Evolutionary conservation across 1,140 invertebrate species (phyloP).

Genomic region (Ladona fulva): DNA sequence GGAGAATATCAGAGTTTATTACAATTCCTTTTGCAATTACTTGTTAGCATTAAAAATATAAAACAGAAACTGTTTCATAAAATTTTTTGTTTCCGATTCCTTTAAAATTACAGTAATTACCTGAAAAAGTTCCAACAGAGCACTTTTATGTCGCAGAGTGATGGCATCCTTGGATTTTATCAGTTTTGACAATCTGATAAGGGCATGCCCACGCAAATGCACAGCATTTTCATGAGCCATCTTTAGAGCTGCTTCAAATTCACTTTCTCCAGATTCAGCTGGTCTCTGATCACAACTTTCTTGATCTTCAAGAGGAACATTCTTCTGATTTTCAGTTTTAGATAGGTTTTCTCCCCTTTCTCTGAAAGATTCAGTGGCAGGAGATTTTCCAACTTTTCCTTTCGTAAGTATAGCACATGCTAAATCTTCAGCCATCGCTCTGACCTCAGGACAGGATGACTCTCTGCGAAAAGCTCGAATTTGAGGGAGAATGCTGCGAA

Average conservation of each 20-base stretch:
- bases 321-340: neutral
- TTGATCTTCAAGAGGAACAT: no score
- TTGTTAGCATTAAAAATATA: no score
- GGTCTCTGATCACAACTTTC: neutral
- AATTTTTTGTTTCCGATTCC: no score
- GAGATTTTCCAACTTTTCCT: neutral
- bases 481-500: constrained; percentile 39
- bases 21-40: no score
- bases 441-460: constrained; percentile 24
- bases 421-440: constrained; percentile 31
- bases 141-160: constrained; percentile 51
- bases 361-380: neutral
- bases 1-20: no score
- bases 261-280: constrained; percentile 20
- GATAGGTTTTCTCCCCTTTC: neutral
- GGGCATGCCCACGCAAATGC: constrained; percentile 69
- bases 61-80: no score
- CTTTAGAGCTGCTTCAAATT: constrained; percentile 51
- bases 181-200: constrained; percentile 62
- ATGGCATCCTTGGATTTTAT: constrained; percentile 54
- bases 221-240: constrained; percentile 63
- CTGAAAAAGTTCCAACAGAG: constrained; percentile 60
- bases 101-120: constrained; percentile 35
- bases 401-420: neutral
- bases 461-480: constrained; percentile 32